Base-by-base conservation (phyloP, 2,113 vertebrate genomes). In the Todiramphus chloris region DNA sequence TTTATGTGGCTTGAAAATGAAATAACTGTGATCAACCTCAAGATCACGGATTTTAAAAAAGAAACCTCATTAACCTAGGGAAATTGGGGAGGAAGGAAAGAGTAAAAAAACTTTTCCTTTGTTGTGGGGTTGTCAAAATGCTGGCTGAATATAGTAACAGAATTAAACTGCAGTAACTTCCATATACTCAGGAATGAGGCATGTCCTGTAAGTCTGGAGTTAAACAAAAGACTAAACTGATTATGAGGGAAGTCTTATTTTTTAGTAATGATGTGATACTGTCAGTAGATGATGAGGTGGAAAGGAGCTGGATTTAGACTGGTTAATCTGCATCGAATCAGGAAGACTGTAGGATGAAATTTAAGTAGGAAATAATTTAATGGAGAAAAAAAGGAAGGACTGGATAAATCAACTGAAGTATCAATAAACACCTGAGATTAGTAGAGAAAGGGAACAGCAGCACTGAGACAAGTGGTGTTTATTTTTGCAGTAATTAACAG, bases 291-390 rank as follows among this genome's bases (percentile, higher is more conserved):
- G 91, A 93, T 58, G 44, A 84, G 62, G 59, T 60, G 25, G 58
- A 79, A 92, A 80, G 43, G 31, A 70, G n/a, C 3, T 81, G 48
- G 41, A 77, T 56, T 92, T 80, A 67, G 63, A 80, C 12, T 95
- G 50, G 15, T 76, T 64, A 86, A 89, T 73, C 21, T 10, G 28
- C 41, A 75, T 69, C 92, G 74, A 93, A 96, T 95, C 24, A 77
- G 41, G 62, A 97, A 94, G 68, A 82, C 51, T 11, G 85, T 16
- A 89, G 73, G 53, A 90, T 55, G 72, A 96, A 73, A 41, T 27
- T 64, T 37, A 68, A 86, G 84, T 39, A 95, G 97, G 96, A 98
- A 98, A 95, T 97, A 83, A 98, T 72, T 97, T 95, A 96, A 89
- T 27, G 55, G 56, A 55, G 25, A 53, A 16, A 53, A 41, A 95